A percentile compares a stretch with the other conserved stretches of the same genome.
These are phyloP conservation scores for Anagrus nilaparvatae DNA, from an alignment of 1,140 invertebrate genomes.

Conservation along the genomic window DNA sequence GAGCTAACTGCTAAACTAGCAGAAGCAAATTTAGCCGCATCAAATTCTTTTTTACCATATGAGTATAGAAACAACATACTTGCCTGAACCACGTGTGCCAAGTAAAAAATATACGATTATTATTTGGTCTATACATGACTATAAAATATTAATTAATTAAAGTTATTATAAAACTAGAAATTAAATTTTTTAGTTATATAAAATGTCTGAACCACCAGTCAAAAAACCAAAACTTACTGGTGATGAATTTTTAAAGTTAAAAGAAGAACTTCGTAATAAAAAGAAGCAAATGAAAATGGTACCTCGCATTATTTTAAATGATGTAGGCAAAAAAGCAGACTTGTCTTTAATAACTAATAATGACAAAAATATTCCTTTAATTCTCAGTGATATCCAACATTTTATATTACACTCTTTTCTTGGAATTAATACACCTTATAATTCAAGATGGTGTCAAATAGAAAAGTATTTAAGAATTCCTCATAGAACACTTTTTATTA, in stretches of 20 bases:
- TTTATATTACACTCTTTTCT: slow-evolving; percentile 66
- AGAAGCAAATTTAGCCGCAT: too few relatives aligned
- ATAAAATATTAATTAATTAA: too few relatives aligned
- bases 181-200: too few relatives aligned
- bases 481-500: slow-evolving; percentile 60
- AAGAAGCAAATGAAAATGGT: too few relatives aligned
- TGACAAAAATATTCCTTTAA: slow-evolving; percentile 59
- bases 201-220: slow-evolving; percentile 4
- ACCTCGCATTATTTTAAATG: slow-evolving; percentile 49
- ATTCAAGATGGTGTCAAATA: slow-evolving; percentile 69
- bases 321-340: slow-evolving; percentile 50
- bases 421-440: slow-evolving; percentile 56
- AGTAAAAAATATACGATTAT: too few relatives aligned
- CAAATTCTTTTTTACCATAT: too few relatives aligned
- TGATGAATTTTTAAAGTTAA: slow-evolving; percentile 45
- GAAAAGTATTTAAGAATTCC: slow-evolving; percentile 55
- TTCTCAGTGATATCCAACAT: slow-evolving; percentile 73
- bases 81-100: too few relatives aligned
- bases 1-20: too few relatives aligned
- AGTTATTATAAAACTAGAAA: too few relatives aligned
- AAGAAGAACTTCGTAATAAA: slow-evolving; percentile 44
- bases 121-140: too few relatives aligned
- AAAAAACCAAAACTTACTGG: slow-evolving; percentile 22
- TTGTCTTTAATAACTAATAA: slow-evolving; percentile 35
- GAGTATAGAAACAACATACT: too few relatives aligned